Evolutionary conservation across 1,140 invertebrate genomes (phyloP).

Genomic region (Bradysia coprophila): DNA sequence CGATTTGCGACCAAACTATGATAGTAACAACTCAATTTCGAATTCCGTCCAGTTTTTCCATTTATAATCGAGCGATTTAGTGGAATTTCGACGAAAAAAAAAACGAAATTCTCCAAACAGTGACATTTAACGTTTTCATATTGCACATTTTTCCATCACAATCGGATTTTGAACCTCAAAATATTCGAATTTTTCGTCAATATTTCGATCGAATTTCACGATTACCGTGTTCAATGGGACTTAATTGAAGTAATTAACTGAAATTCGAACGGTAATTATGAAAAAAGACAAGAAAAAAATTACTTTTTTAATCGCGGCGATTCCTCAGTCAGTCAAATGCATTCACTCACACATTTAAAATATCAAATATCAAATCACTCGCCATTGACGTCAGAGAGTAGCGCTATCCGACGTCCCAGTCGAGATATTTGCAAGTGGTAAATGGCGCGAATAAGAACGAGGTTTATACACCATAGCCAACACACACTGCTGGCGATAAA

Average conservation of each 20-base stretch:
- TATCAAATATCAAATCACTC: too few species aligned
- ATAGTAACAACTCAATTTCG: neutral
- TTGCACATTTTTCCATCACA: neutral
- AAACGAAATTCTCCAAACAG: neutral
- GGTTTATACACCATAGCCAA: too few species aligned
- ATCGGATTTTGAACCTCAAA: neutral
- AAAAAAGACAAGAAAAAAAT: neutral
- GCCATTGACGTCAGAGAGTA: too few species aligned
- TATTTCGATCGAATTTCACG: neutral
- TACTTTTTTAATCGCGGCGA: slow-evolving; percentile 3
- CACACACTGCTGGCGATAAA: too few species aligned
- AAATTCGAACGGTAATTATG: neutral
- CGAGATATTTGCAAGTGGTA: too few species aligned
- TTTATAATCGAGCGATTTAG: neutral
- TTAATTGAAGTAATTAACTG: neutral
- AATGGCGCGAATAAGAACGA: too few species aligned
- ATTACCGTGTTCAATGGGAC: neutral
- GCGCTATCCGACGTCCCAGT: too few species aligned
- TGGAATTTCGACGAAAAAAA: neutral
- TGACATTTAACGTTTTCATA: neutral
- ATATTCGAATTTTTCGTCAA: neutral
- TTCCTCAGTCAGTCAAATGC: slow-evolving; percentile 3
- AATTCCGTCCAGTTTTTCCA: neutral
- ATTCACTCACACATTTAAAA: slow-evolving; percentile 4
- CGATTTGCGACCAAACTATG: neutral